These are phyloP conservation scores for Ptychadena robeensis DNA, from an alignment of 2,797 vertebrate species.

Conservation along the genomic window DNA sequence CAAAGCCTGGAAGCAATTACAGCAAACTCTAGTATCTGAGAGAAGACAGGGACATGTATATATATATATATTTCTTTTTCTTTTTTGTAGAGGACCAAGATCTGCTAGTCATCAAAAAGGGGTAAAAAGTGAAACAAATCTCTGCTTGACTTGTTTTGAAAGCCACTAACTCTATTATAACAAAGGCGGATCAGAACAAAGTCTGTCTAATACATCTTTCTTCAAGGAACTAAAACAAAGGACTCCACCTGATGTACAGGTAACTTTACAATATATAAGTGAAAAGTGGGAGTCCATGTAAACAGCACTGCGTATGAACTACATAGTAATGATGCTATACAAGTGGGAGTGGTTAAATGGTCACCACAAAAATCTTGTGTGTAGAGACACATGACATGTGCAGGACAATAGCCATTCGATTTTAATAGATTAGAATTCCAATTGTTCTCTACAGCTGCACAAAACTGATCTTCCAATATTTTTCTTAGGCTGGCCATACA, in stretches of 20 bases:
- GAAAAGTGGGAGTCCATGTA: no score
- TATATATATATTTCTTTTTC: not conserved
- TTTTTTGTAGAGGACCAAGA: constrained; percentile 77
- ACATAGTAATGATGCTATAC: no score
- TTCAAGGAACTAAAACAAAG: constrained; percentile 48
- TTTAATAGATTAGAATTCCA: no score
- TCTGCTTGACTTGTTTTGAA: constrained; percentile 66
- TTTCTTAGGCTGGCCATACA: no score
- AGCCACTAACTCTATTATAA: constrained; percentile 62
- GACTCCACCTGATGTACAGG: not conserved
- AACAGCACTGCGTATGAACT: no score
- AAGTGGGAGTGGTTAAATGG: no score
- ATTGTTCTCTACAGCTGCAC: no score
- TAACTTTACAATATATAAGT: not conserved
- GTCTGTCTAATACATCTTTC: constrained; percentile 65
- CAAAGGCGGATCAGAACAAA: constrained; percentile 64
- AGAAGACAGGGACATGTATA: constrained; percentile 64
- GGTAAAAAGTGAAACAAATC: constrained; percentile 65
- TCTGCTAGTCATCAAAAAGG: constrained; percentile 76
- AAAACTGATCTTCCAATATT: no score
- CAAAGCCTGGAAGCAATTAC: constrained; percentile 90
- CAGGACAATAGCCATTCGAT: no score
- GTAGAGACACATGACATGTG: no score
- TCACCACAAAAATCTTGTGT: no score
- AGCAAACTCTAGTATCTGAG: constrained; percentile 79